Base-by-base conservation (phyloP, 2,797 vertebrate species). In the Neomorphus geoffroyi region DNA sequence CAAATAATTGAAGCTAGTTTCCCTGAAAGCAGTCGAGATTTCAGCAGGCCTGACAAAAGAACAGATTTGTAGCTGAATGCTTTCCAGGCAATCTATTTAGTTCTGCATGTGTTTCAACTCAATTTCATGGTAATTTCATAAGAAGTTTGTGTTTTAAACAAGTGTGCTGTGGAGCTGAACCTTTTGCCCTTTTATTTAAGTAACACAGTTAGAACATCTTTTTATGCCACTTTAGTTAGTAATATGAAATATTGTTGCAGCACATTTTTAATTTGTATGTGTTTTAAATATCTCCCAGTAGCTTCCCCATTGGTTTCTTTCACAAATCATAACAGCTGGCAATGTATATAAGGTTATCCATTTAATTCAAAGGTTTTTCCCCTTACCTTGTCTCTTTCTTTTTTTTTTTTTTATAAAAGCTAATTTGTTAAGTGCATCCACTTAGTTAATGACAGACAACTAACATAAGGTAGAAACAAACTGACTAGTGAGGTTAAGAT, bases 71-170 rank as follows among this genome's bases (percentile, higher is more conserved):
- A 86, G 48, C 79, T 96, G 93, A 97, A 93, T 89, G 88, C 65
- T 94, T 98, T 96, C 96, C 92, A 95, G 96, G 91, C 86, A 97
- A 96, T 96, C 95, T 97, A 88, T 92, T 97, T 96, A 96, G 92
- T 95, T 97, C 92, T 92, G 80, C 78, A 32, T 96, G 77, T 95
- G 69, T 80, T 97, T 97, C 90, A 94, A 96, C 83, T 96, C 90
- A 96, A 95, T 97, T 97, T 97, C 88, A 96, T 95, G 92, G 92
- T 83, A 92, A 97, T 96, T 97, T 97, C 87, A 90, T 97, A 94
- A 97, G 90, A 80, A 97, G 70, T 62, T 71, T 97, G 75, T 89
- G 92, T 96, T 97, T 97, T 96, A 97, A 97, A 96, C 70, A 79
- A 96, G 37, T 96, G 32, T 81, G 26, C 61, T n/a, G 8, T 80